Base-by-base conservation (phyloP, 2,888 invertebrate genomes). In the Marronus borbonicus region DNA sequence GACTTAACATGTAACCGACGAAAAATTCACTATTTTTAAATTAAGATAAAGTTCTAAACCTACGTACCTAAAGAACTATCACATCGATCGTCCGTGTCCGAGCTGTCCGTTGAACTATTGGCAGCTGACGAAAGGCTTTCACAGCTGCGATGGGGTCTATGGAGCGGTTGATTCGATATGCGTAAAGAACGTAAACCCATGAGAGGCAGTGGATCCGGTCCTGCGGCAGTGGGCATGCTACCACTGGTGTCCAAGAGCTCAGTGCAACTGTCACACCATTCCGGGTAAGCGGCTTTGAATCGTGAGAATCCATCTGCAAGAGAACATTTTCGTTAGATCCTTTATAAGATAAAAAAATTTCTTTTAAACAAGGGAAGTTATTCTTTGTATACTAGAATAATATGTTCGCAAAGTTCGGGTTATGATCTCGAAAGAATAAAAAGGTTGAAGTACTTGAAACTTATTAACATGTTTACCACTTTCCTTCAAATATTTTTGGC, bases 241-340 rank as follows among this genome's bases (percentile, higher is more conserved):
- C 85, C 85, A 28, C 84, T 81, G 79, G 80, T 83, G 79, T 84
- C 86, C 80, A 87, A 81, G 77, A 87, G 81, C 78, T 93, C 93
- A 80, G 93, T 92, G 82, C 93, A 93, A 74, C 94, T 93, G 87
- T 96, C 96, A 89, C 97, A 97, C 95, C 96, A 97, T 89, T 97
- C 97, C 52, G 97, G 97, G 89, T 95, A 97, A 80, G 93, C 91
- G 84, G 94, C 93, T 83, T 93, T 93, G 90, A 97, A 98, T 87
- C 93, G 93, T 81, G 91, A 91, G 87, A 96, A 97, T 81, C 97
- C 97, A 89, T 96, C 97, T 97, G 92, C 2, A 90, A 91, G 84
- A 85, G 88, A 87, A 55, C 1, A 8, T 39, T 39, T 39, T 39
- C 8, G 44, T 44, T 44, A 44, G 44, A 44, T 44, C 8, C 24